Conservation (phyloP, 2,113 vertebrate genomes). For the Cynopterus brachyotis region DNA sequence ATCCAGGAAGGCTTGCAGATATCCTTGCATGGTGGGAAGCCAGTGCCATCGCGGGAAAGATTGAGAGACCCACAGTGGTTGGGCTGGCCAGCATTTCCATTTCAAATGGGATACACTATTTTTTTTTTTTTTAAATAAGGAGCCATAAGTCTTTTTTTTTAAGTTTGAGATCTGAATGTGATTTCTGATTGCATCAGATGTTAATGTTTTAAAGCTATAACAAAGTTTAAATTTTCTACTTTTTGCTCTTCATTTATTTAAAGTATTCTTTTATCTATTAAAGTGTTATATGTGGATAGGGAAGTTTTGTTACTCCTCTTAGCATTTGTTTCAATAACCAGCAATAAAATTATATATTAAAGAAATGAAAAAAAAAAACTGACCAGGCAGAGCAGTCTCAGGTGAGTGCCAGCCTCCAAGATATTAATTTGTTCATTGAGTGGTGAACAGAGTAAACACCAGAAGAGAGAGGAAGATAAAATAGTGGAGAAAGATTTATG, state of each 20-base stretch:
- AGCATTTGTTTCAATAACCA: conserved; percentile 87
- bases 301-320: conserved; percentile 84
- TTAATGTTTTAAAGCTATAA: conserved; percentile 87
- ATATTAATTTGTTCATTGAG: neutral
- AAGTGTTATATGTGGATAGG: conserved; percentile 84
- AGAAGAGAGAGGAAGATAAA: neutral
- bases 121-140: conserved; percentile 75
- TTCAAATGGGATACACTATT: conserved; percentile 80
- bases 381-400: neutral
- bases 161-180: conserved; percentile 85
- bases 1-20: neutral
- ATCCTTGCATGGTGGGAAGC: neutral
- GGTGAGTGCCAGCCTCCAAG: neutral
- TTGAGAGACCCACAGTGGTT: neutral
- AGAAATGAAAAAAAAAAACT: conserved; percentile 58
- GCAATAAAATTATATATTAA: conserved; percentile 88
- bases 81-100: conserved; percentile 66
- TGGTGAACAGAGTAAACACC: neutral
- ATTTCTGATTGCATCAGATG: conserved; percentile 84
- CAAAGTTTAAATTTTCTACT: conserved; percentile 84
- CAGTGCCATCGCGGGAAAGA: neutral
- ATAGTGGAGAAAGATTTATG: neutral
- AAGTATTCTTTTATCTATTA: conserved; percentile 84
- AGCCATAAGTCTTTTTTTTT: conserved; percentile 79
- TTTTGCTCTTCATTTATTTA: conserved; percentile 82